Evolutionary conservation across 2,797 vertebrate species (phyloP).

Genomic region (Danionella dracula): DNA sequence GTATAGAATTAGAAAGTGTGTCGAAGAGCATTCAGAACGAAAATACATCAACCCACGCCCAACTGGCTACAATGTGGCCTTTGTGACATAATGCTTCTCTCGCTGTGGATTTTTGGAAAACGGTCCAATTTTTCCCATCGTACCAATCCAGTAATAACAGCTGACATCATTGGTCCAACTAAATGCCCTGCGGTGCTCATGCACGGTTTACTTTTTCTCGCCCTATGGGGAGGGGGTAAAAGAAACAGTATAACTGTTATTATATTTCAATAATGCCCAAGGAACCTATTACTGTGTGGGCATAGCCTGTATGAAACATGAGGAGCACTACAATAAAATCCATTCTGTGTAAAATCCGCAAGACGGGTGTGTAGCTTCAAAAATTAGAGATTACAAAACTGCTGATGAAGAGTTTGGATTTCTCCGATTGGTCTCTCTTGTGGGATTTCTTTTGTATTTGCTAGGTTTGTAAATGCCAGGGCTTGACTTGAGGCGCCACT

Average conservation of each 20-base stretch:
- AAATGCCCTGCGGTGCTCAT: conserved; percentile 66
- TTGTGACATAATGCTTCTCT: conserved; percentile 73
- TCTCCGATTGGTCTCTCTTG: too few species aligned
- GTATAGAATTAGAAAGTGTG: conserved; percentile 49
- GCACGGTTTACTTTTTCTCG: conserved; percentile 56
- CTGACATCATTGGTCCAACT: conserved; percentile 70
- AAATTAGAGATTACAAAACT: too few species aligned
- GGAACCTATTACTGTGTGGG: conserved; percentile 66
- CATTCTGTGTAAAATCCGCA: too few species aligned
- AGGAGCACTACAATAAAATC: conserved; percentile 27
- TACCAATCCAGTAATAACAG: conserved; percentile 76
- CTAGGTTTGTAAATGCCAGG: conserved; percentile 2
- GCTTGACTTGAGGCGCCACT: background rate
- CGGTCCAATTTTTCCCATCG: conserved; percentile 69
- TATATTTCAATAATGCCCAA: conserved; percentile 67
- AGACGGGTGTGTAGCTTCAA: too few species aligned
- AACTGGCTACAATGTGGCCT: conserved; percentile 69
- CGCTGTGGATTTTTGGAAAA: conserved; percentile 69
- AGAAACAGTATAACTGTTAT: conserved; percentile 62
- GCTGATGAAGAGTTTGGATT: too few species aligned
- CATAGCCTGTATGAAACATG: conserved; percentile 58
- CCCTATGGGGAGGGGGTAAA: conserved; percentile 59
- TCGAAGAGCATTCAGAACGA: background rate
- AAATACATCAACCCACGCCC: conserved; percentile 48
- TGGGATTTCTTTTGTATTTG: too few species aligned